A percentile compares a stretch with the other conserved stretches of the same genome.
phyloP scores from a whole-genome alignment of 2,888 invertebrate species.

The Muscina levida region DNA sequence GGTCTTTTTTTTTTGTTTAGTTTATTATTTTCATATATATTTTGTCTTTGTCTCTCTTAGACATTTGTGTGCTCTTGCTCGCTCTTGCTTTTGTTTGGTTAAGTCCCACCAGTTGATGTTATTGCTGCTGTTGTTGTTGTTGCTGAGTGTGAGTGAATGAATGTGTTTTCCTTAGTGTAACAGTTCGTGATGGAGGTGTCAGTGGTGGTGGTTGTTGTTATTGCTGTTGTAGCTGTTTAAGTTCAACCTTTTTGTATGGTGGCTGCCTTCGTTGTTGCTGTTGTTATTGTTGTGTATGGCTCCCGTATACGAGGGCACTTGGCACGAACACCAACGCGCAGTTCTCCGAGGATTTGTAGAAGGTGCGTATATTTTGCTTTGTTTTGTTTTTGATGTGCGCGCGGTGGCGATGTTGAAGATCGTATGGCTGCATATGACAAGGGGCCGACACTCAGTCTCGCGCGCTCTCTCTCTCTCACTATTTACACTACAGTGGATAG shows the following conservation, averaged over 20 bases:
- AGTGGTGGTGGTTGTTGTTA: conserved; percentile 17
- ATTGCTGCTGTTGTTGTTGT: conserved; percentile 37
- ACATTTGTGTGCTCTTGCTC: conserved; percentile 23
- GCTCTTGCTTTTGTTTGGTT: conserved; percentile 33
- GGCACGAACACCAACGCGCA: no score
- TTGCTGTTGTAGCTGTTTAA: conserved; percentile 25
- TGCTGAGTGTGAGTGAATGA: background rate
- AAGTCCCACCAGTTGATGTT: conserved; percentile 51
- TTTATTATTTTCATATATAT: background rate
- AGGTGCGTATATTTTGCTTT: background rate
- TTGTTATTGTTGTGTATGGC: background rate
- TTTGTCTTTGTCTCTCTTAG: conserved; percentile 41
- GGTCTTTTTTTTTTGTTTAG: background rate
- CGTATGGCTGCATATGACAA: background rate
- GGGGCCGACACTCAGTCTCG: conserved; percentile 25
- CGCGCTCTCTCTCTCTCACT: conserved; percentile 5
- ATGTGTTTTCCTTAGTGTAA: background rate
- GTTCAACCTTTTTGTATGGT: conserved; percentile 3
- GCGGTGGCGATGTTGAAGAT: background rate
- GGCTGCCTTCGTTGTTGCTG: background rate
- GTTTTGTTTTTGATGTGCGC: background rate
- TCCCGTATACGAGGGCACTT: no score
- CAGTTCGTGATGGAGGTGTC: background rate
- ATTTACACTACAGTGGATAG: no score
- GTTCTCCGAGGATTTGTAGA: no score